Conservation (phyloP, 1,140 invertebrate species). For the Zaprionus camerounensis region DNA sequence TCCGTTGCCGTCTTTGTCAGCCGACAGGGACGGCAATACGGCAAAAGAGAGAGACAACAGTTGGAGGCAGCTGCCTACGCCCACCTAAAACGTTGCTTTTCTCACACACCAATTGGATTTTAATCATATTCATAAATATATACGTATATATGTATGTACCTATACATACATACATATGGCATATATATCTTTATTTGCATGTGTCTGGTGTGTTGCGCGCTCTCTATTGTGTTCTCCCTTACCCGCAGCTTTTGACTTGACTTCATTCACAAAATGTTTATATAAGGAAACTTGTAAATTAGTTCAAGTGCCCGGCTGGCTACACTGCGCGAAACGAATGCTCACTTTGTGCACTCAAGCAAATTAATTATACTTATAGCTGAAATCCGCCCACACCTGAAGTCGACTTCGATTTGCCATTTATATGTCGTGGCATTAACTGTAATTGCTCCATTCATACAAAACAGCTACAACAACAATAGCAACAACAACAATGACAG, state of each 20-base stretch:
- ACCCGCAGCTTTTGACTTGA: background rate
- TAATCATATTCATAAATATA: conserved; percentile 72
- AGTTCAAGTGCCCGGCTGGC: conserved; percentile 61
- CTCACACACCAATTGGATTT: conserved; percentile 60
- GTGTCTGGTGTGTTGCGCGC: conserved; percentile 11
- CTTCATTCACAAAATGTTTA: conserved; percentile 73
- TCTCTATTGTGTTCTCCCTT: background rate
- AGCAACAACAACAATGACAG: background rate
- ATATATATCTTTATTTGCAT: conserved; percentile 15
- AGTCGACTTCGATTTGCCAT: conserved; percentile 47
- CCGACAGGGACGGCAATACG: conserved; percentile 6
- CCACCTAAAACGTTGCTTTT: conserved; percentile 49
- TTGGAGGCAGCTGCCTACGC: conserved; percentile 44
- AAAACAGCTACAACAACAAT: conserved; percentile 26
- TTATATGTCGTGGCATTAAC: conserved; percentile 57
- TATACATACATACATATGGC: background rate
- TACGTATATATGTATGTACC: background rate
- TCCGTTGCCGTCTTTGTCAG: conserved; percentile 40
- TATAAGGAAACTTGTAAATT: conserved; percentile 81
- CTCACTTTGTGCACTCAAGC: conserved; percentile 36
- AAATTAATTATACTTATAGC: conserved; percentile 75
- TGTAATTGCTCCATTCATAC: conserved; percentile 70
- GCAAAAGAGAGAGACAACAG: conserved; percentile 3
- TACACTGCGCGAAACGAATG: conserved; percentile 72
- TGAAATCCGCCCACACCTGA: conserved; percentile 27